These are phyloP conservation scores for Platalea minor DNA, from an alignment of 2,797 vertebrate species.

Conservation along the genomic window DNA sequence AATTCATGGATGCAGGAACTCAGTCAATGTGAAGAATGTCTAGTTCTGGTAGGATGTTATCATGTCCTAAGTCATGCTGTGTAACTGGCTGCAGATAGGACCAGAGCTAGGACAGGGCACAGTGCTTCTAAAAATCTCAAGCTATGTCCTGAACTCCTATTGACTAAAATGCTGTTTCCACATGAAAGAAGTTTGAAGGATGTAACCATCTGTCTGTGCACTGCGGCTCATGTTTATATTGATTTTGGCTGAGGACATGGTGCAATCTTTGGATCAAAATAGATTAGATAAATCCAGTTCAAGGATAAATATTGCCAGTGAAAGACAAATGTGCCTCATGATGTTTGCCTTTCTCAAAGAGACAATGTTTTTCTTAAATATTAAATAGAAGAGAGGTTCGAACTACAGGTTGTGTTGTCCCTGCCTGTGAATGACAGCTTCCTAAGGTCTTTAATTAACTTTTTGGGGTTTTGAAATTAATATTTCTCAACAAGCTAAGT, in stretches of 20 bases:
- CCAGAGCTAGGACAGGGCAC: not conserved
- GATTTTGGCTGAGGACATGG: not conserved
- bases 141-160: not conserved
- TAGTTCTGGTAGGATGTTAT: not conserved
- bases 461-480: not conserved
- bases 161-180: not conserved
- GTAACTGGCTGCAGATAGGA: not conserved
- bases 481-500: not conserved
- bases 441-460: not conserved
- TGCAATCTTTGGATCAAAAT: not conserved
- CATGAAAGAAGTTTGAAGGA: not conserved
- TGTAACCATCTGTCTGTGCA: not conserved
- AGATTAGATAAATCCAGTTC: not conserved
- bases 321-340: not conserved
- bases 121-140: not conserved
- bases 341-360: not conserved
- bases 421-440: not conserved
- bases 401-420: not conserved
- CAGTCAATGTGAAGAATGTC: not conserved
- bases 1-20: not conserved
- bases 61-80: not conserved
- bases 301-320: not conserved
- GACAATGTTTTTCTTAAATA: not conserved
- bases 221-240: not conserved
- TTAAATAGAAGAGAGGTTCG: not conserved